phyloP scores from a whole-genome alignment of 2,113 vertebrate species.

The Orycteropus afer region DNA sequence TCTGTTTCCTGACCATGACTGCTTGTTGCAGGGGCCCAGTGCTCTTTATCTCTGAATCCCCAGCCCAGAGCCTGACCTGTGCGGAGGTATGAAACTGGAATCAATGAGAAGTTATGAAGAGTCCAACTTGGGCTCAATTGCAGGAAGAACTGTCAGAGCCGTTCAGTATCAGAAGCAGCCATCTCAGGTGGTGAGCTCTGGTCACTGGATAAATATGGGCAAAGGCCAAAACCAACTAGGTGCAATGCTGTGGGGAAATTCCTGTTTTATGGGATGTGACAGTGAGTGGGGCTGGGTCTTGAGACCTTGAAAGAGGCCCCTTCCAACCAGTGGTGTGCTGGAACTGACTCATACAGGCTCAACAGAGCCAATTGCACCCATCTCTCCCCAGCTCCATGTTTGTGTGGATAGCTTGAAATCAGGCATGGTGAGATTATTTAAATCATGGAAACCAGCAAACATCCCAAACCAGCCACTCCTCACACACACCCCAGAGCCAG shows the following conservation, averaged over 20 bases:
- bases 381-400: neutral
- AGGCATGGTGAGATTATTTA: neutral
- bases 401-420: neutral
- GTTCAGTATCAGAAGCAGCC: neutral
- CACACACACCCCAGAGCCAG: neutral
- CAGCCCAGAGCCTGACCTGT: neutral
- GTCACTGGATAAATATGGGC: fast-evolving
- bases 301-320: neutral
- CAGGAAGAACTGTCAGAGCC: neutral
- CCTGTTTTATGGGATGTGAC: neutral
- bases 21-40: neutral
- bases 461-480: neutral
- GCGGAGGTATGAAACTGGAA: neutral
- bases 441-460: neutral
- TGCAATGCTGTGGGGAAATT: neutral
- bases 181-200: neutral
- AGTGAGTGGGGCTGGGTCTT: neutral
- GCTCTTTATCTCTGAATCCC: neutral
- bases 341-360: neutral
- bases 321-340: neutral
- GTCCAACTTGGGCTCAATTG: neutral
- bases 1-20: neutral
- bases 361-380: fast-evolving
- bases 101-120: neutral
- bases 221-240: neutral